Conservation (phyloP, 2,113 vertebrate species). For the Ancistrus triradiatus region DNA sequence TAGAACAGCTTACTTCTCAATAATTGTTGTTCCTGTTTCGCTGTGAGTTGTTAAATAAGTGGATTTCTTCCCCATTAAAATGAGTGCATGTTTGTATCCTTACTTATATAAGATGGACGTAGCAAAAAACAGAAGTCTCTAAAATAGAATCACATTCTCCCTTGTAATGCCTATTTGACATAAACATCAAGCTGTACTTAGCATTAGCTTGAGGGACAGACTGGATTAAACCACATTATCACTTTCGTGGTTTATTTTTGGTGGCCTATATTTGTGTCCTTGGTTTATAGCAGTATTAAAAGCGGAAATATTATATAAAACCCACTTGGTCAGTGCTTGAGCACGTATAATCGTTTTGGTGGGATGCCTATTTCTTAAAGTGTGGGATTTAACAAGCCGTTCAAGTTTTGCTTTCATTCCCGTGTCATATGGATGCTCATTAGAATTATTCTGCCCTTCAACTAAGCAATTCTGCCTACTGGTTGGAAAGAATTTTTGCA, state of each 20-base stretch:
- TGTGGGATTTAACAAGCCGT: no score
- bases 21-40: no score
- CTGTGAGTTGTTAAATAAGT: conserved; percentile 10
- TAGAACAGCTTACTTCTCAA: no score
- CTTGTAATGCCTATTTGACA: conserved; percentile 17
- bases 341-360: not conserved
- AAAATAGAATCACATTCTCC: conserved; percentile 1
- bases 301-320: no score
- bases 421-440: no score
- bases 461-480: no score
- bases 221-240: not conserved
- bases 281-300: not conserved
- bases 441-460: no score
- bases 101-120: not conserved
- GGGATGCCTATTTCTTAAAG: not conserved
- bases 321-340: no score
- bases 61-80: conserved; percentile 2
- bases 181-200: conserved; percentile 20
- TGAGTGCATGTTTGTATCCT: conserved; percentile 4
- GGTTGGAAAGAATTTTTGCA: no score
- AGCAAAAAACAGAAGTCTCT: not conserved
- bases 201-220: not conserved
- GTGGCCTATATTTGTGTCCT: no score
- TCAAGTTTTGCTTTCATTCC: no score
- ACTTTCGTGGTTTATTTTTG: no score